Percentiles rank a stretch among this genome's conserved stretches.
These are phyloP conservation scores for Pyrocoelia pectoralis DNA, from an alignment of 2,888 invertebrate genomes.

Conservation along the genomic window DNA sequence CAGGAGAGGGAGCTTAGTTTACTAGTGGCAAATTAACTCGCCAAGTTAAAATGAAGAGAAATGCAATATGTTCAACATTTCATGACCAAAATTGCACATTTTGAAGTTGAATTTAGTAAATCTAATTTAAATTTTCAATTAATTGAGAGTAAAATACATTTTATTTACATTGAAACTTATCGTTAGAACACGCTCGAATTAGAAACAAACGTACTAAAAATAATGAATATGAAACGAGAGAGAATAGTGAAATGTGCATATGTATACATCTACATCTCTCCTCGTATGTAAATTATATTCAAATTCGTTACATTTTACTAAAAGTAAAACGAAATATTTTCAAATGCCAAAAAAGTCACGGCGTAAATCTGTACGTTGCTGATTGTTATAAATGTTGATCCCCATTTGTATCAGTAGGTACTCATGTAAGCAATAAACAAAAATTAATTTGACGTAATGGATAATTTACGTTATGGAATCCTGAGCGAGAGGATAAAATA, in stretches of 20 bases:
- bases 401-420: neutral
- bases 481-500: neutral
- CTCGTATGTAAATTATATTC: conserved; percentile 7
- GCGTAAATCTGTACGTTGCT: neutral
- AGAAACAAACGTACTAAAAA: conserved; percentile 17
- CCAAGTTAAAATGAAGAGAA: neutral
- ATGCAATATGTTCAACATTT: neutral
- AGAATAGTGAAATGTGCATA: neutral
- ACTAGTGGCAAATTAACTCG: conserved; percentile 10
- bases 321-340: neutral
- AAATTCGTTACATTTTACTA: conserved; percentile 8
- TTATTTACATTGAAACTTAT: conserved; percentile 6
- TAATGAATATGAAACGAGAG: conserved; percentile 17
- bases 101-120: neutral
- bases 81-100: neutral
- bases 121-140: conserved; percentile 9
- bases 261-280: neutral
- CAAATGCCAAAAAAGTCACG: neutral
- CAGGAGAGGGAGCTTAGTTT: conserved; percentile 8
- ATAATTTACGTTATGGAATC: neutral
- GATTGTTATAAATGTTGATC: conserved; percentile 14
- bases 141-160: neutral
- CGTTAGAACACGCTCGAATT: conserved; percentile 9
- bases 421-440: conserved; percentile 7
- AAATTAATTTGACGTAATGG: conserved; percentile 8